Evolutionary conservation across 2,797 vertebrate species (phyloP).

Genomic region (Poeciliopsis gracilis): DNA sequence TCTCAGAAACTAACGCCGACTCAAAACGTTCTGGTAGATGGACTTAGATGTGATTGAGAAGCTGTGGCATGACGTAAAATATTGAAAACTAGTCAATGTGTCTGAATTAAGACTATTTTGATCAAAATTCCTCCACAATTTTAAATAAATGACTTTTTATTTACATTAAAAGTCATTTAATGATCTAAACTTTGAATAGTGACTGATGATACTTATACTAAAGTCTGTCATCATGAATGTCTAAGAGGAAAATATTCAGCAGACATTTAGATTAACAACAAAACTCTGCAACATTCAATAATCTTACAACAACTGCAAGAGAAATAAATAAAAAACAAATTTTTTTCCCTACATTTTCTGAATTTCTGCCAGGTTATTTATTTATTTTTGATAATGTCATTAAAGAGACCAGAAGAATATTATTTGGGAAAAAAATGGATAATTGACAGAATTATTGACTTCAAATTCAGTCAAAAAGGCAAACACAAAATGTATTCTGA

Average conservation of each 20-base stretch:
- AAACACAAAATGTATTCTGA: background rate
- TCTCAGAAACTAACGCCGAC: background rate
- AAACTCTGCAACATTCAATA: background rate
- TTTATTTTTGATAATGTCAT: background rate
- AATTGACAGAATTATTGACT: background rate
- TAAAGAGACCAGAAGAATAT: background rate
- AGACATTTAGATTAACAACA: background rate
- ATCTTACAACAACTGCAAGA: background rate
- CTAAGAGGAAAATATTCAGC: background rate
- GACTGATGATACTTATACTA: background rate
- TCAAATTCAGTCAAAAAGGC: background rate
- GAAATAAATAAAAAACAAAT: background rate
- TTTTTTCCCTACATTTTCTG: background rate
- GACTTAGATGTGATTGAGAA: background rate
- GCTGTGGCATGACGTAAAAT: background rate
- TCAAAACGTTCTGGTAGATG: background rate
- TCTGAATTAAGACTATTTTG: background rate
- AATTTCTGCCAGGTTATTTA: background rate
- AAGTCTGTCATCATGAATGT: background rate
- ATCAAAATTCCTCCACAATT: background rate
- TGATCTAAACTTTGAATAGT: background rate
- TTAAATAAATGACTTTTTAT: too few species aligned
- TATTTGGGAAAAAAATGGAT: background rate
- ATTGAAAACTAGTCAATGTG: background rate
- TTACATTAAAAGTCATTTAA: background rate